These are phyloP conservation scores for Corella eumyota DNA, from an alignment of 23 tunicate genomes.

Conservation along the genomic window DNA sequence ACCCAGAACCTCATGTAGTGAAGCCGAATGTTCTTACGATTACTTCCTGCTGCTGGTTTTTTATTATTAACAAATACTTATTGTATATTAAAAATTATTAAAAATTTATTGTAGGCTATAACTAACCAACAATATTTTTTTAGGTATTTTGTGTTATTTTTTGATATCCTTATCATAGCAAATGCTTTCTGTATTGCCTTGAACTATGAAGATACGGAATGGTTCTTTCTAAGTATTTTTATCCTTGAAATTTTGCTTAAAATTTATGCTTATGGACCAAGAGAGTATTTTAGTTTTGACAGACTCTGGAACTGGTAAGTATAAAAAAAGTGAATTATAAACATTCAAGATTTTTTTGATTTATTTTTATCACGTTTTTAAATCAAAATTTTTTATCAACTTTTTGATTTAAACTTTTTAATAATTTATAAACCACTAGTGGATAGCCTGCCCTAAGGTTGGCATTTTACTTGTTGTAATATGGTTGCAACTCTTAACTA, in stretches of 20 bases:
- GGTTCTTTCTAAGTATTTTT: slow-evolving; percentile 86
- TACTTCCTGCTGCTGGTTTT: too few relatives aligned
- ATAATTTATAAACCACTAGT: too few relatives aligned
- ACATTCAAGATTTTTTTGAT: not conserved
- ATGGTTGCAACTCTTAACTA: too few relatives aligned
- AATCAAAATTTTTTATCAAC: not conserved
- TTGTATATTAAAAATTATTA: too few relatives aligned
- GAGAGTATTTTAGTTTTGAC: slow-evolving; percentile 61
- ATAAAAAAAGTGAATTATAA: not conserved
- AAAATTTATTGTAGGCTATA: too few relatives aligned
- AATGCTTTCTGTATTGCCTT: slow-evolving; percentile 94
- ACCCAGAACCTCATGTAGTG: too few relatives aligned
- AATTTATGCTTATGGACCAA: slow-evolving; percentile 80
- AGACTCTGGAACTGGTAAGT: slow-evolving; percentile 91
- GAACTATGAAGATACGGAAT: slow-evolving; percentile 61
- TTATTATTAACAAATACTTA: too few relatives aligned
- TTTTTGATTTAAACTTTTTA: not conserved
- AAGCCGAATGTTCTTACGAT: too few relatives aligned
- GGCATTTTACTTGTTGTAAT: too few relatives aligned
- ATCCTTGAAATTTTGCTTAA: slow-evolving; percentile 68
- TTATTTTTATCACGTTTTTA: not conserved
- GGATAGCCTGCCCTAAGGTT: too few relatives aligned
- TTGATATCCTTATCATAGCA: slow-evolving; percentile 72
- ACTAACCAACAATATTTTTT: too few relatives aligned
- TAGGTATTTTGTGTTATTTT: slow-evolving; percentile 61